Evolutionary conservation across 2,113 vertebrate genomes (phyloP), one percentile per base, ranked within the genome.

Genomic region (Mastomys natalensis): DNA sequence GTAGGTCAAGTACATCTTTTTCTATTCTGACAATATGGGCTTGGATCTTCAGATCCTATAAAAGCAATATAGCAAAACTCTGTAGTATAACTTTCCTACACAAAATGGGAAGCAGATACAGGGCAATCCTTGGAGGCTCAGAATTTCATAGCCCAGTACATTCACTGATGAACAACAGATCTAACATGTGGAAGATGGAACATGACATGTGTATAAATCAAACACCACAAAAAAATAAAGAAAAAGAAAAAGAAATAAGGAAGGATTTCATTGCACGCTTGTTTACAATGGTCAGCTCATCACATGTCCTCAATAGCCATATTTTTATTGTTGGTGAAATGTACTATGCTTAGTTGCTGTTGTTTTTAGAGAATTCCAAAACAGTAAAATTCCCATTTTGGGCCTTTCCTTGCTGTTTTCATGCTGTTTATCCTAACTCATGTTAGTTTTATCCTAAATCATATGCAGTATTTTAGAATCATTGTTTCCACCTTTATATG

Each of bases 111-210:
- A 64, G 7, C 2, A 45, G 40, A 43, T 1, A 64, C 3, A 45
- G 16, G 26, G 1, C 16, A 45, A 6, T 45, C 4, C 1, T 1
- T 64, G 26, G 4, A 45, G 3, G 17, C 24, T 62, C 8, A 11
- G 15, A 5, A 17, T 64, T 85, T 34, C 16, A 19, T 45, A 85
- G 15, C 15, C 8, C 5, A 31, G 3, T 19, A 29, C 5, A 31
- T 64, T 31, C 40, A 45, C 8, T 64, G 16, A 64, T 40, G 22
- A 16, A 45, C 7, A 21, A 45, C 40, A 45, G 40, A 34, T 9
- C 16, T n/a, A 34, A 31, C 11, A 62, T 11, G 26, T 11, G 1
- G n/a, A 43, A 64, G 15, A 34, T 17, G 13, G 7, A 43, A 12
- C 29, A 1, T 84, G 55, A 43, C 22, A 3, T 43, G 11, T 26